Percentiles rank a stretch among this genome's conserved stretches.
These are phyloP conservation scores for Orthonyx spaldingii DNA, from an alignment of 2,113 vertebrate genomes.

Conservation along the genomic window DNA sequence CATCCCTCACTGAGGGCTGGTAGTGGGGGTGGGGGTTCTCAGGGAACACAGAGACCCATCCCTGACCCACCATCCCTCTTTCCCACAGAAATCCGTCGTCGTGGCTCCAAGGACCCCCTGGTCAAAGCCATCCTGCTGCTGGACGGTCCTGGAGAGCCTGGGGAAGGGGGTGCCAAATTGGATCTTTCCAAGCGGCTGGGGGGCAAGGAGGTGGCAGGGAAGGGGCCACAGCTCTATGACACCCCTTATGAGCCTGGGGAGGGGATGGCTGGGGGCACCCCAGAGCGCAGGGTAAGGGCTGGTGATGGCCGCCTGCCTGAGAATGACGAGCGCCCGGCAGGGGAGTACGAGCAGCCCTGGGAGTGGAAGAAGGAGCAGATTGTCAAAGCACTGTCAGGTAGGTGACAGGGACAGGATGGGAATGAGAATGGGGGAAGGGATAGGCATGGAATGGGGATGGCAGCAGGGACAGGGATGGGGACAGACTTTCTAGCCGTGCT, in stretches of 20 bases:
- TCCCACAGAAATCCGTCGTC: conserved; percentile 82
- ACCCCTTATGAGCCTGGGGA: conserved; percentile 45
- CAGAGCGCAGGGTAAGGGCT: not conserved
- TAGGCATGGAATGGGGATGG: not conserved
- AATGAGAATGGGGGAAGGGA: not conserved
- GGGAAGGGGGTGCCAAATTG: not conserved
- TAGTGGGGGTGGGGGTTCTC: not conserved
- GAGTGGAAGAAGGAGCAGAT: conserved; percentile 90
- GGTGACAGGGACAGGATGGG: not conserved
- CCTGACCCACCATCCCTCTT: not conserved
- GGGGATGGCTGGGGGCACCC: not conserved
- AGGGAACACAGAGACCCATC: not conserved
- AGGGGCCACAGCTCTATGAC: conserved; percentile 76
- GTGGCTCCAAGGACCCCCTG: conserved; percentile 91
- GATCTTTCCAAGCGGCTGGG: conserved; percentile 38
- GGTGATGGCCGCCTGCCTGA: conserved; percentile 64
- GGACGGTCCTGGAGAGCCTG: conserved; percentile 61
- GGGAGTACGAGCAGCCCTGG: conserved; percentile 87
- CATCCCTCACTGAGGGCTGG: not conserved
- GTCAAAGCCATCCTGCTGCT: conserved; percentile 85
- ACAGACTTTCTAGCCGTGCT: not conserved
- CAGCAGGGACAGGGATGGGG: not conserved
- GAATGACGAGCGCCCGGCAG: conserved; percentile 72
- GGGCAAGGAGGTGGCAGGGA: conserved; percentile 49
- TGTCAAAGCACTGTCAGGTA: conserved; percentile 83